phyloP scores from a whole-genome alignment of 2,113 vertebrate species.

The Mustelus asterias region DNA sequence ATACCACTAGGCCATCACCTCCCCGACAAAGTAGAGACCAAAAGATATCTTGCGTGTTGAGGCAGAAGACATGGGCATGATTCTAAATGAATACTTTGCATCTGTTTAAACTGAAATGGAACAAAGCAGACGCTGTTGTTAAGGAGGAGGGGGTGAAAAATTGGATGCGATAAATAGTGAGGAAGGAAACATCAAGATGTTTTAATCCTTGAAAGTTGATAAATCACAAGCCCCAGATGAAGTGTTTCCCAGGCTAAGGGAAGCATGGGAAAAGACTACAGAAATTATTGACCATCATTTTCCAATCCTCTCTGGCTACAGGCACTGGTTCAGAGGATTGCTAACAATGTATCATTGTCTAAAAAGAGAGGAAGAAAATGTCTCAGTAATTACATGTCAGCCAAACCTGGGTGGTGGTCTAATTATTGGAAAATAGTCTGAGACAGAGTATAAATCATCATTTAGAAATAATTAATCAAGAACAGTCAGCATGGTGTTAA shows the following conservation, averaged over 20 bases:
- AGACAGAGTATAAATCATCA: too few species aligned
- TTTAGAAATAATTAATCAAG: too few species aligned
- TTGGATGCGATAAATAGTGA: neutral
- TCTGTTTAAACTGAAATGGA: too few species aligned
- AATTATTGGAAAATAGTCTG: neutral
- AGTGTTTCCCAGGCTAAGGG: neutral
- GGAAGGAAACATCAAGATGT: neutral
- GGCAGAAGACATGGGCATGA: too few species aligned
- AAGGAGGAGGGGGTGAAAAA: neutral
- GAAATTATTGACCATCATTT: neutral
- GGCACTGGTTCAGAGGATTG: neutral
- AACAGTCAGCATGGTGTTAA: too few species aligned
- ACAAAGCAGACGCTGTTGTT: neutral
- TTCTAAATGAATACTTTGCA: too few species aligned
- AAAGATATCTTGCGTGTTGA: neutral
- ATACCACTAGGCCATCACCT: too few species aligned
- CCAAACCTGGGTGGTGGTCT: neutral
- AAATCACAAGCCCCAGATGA: neutral
- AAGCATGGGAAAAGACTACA: neutral
- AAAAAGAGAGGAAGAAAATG: neutral
- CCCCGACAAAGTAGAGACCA: neutral
- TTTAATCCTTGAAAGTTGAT: neutral
- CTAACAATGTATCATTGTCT: neutral
- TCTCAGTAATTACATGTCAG: neutral
- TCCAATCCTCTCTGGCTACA: too few species aligned